Evolutionary conservation across 2,797 vertebrate species (phyloP).

Genomic region (Champsocephalus esox): DNA sequence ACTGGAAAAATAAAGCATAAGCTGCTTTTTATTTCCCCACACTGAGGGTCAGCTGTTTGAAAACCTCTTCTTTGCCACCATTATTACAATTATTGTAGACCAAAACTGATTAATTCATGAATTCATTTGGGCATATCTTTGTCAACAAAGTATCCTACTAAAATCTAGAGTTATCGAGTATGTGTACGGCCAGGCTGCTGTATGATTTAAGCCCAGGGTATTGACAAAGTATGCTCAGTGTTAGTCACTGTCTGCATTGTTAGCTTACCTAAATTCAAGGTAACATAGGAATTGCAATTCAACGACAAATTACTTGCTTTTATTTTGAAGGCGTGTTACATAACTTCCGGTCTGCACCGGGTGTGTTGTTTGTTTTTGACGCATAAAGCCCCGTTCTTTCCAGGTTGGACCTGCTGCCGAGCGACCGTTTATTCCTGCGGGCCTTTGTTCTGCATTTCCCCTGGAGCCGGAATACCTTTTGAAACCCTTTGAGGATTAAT

Average conservation of each 20-base stretch:
- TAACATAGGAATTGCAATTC: neutral
- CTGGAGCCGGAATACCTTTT: neutral
- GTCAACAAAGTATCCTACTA: neutral
- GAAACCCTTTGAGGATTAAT: neutral
- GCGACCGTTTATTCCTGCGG: conserved; percentile 6
- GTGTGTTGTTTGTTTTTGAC: fast-evolving
- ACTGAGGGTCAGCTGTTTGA: neutral
- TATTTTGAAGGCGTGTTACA: conserved; percentile 3
- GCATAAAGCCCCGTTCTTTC: conserved; percentile 2
- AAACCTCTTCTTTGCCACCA: neutral
- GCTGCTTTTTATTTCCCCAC: neutral
- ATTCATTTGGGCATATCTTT: neutral
- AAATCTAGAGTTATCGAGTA: neutral
- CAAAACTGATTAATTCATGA: neutral
- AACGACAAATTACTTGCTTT: neutral
- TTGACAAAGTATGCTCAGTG: neutral
- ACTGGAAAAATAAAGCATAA: too few relatives aligned
- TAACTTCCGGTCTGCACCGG: neutral
- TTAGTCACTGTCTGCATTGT: neutral
- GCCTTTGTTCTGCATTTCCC: neutral
- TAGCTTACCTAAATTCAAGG: too few relatives aligned
- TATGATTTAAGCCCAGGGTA: neutral
- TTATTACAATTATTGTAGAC: neutral
- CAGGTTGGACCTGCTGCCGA: conserved; percentile 30
- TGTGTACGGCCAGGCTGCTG: neutral